Base-by-base conservation (phyloP, 2,113 vertebrate genomes). In the Calidris pugnax region DNA sequence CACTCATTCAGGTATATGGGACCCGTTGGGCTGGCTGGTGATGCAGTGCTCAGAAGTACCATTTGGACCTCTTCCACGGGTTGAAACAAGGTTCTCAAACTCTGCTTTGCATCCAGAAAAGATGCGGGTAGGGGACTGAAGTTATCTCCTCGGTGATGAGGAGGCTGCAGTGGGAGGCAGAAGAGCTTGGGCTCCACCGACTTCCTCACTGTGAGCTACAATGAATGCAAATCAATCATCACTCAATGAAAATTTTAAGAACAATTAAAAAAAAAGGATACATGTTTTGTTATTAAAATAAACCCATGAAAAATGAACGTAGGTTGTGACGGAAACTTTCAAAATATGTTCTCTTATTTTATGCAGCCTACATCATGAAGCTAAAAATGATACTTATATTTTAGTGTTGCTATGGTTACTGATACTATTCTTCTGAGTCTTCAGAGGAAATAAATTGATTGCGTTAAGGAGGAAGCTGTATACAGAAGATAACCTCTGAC, bases 371-470 rank as follows among this genome's bases (percentile, higher is more conserved):
- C 91, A 90, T 84, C 32, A 63, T 6, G 35, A 78, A 97, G 84
- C 84, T 96, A 95, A 96, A 97, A 95, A 92, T 87, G 55, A 90
- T 64, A 96, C 91, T 86, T 92, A 71, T 78, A 93, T 95, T 82
- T 77, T 81, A 91, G 68, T 37, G 84, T 94, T 94, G 62, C 96
- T 95, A 87, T 97, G 89, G 92, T 95, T 96, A 97, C 95, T 92
- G 94, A 86, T 77, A 87, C 45, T 91, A 90, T 93, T 89, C 57
- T 82, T 96, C 64, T 88, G 81, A 95, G 45, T 90, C 81, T 95
- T 97, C 90, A 86, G 71, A 72, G 56, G 77, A 92, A 87, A 82
- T 71, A 27, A 90, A 92, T 71, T 80, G 55, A 56, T 84, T 30
- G 26, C 64, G 69, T 62, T 87, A 76, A 86, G 59, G 50, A 93